phyloP scores from a whole-genome alignment of 2,888 invertebrate species.

The Sepioteuthis lessoniana region DNA sequence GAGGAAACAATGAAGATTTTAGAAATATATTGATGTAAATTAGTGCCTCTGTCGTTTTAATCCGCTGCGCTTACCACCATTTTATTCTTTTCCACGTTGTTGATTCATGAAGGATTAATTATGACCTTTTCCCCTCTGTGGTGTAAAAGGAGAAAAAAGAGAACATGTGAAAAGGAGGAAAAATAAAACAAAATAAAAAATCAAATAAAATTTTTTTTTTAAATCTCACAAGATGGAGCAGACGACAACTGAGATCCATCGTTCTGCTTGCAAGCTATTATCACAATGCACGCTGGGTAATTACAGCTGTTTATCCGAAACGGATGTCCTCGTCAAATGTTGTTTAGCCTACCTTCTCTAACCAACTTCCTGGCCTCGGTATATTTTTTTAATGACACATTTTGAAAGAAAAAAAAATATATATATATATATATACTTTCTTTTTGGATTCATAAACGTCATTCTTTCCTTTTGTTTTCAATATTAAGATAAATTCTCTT shows the following conservation, averaged over 20 bases:
- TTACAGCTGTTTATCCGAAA: constrained; percentile 33
- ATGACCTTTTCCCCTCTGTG: background rate
- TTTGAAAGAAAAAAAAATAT: background rate
- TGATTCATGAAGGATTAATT: too few species aligned
- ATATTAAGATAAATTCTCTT: background rate
- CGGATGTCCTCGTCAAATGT: background rate
- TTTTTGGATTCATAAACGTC: background rate
- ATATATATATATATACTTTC: background rate
- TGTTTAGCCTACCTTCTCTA: background rate
- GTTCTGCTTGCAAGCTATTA: background rate
- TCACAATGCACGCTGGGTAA: background rate
- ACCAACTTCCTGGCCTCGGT: background rate
- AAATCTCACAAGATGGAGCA: background rate
- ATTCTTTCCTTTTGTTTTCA: background rate
- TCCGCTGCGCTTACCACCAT: too few species aligned
- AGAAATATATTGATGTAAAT: too few species aligned
- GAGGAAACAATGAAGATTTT: too few species aligned
- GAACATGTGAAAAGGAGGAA: background rate
- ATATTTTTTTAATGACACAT: background rate
- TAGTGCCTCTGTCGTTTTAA: too few species aligned
- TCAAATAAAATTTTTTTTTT: background rate
- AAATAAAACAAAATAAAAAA: background rate
- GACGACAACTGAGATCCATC: background rate
- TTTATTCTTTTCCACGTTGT: too few species aligned
- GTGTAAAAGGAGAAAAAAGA: background rate